Conservation (phyloP, 2,113 vertebrate genomes). For the Stigmatopora nigra region DNA sequence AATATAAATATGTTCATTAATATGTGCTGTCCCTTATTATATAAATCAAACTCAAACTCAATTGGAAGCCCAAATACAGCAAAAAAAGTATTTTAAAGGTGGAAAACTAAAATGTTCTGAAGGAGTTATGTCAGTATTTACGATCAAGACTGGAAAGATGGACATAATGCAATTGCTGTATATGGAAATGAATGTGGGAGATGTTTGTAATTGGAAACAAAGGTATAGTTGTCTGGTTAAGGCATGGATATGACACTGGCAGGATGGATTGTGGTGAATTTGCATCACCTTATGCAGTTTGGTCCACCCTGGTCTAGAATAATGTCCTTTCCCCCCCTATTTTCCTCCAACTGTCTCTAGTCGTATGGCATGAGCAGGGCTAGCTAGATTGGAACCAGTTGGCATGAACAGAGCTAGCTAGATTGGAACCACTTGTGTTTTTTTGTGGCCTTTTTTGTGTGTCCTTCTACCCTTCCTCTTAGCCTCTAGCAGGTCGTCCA, state of each 20-base stretch:
- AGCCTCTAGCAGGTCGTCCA: conserved; percentile 36
- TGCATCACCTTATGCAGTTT: not conserved
- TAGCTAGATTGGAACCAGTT: conserved; percentile 57
- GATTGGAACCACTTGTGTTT: conserved; percentile 55
- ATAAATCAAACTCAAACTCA: too few relatives aligned
- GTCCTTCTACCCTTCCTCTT: conserved; percentile 8
- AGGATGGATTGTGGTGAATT: too few relatives aligned
- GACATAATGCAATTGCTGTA: too few relatives aligned
- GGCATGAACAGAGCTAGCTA: too few relatives aligned
- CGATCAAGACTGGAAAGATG: too few relatives aligned
- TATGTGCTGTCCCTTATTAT: too few relatives aligned
- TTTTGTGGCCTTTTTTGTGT: conserved; percentile 8
- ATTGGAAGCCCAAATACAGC: too few relatives aligned
- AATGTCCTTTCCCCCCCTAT: not conserved
- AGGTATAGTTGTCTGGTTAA: not conserved
- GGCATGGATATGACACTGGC: not conserved
- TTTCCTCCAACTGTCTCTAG: conserved; percentile 9
- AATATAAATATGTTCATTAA: too few relatives aligned
- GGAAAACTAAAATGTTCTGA: too few relatives aligned
- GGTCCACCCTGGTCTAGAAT: not conserved
- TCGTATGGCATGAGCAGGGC: not conserved
- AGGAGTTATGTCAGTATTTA: too few relatives aligned
- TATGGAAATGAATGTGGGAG: not conserved
- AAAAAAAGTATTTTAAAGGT: too few relatives aligned
- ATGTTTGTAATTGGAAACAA: not conserved